Base-by-base conservation (phyloP, 1,140 invertebrate genomes). In the Parapsyche elsis region DNA sequence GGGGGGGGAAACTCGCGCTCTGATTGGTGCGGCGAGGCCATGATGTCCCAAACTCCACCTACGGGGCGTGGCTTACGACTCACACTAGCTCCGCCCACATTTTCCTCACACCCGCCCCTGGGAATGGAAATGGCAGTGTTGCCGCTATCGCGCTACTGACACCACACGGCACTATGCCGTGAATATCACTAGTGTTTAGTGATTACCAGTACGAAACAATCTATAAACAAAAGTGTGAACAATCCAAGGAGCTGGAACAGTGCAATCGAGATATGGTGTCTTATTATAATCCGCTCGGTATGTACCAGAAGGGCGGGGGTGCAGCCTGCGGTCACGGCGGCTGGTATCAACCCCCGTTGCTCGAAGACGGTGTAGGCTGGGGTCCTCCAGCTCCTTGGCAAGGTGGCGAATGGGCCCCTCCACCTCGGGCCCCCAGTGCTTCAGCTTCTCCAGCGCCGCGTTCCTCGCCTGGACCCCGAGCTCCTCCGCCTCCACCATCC, bases 201-300 rank as follows among this genome's bases (percentile, higher is more conserved):
- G n/a, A n/a, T n/a, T n/a, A n/a, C n/a, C n/a, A n/a, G n/a, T n/a
- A n/a, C n/a, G n/a, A n/a, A n/a, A n/a, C n/a, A n/a, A n/a, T n/a
- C n/a, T n/a, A n/a, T n/a, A n/a, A n/a, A n/a, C n/a, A n/a, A n/a
- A n/a, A 38, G 30, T 38, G 30, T 38, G 30, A 38, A 59, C 53
- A 10, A 16, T 4, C 1, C n/a, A n/a, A n/a, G n/a, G n/a, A n/a
- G n/a, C n/a, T n/a, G n/a, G n/a, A n/a, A n/a, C n/a, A n/a, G 45
- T 46, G 45, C 45, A 12, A 7, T 46, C 16, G 49, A 16, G 49
- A 16, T 30, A 91, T 91, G 90, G 90, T 91, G 86, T 91, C 90
- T 76, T 91, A 91, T 87, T 90, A 90, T 76, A 90, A 90, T 80
- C 87, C 89, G 84, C 86, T 90, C 84, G 88, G 89, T 83, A 90